Evolutionary conservation across 2,888 invertebrate genomes (phyloP).

Genomic region (Cepaea hortensis): DNA sequence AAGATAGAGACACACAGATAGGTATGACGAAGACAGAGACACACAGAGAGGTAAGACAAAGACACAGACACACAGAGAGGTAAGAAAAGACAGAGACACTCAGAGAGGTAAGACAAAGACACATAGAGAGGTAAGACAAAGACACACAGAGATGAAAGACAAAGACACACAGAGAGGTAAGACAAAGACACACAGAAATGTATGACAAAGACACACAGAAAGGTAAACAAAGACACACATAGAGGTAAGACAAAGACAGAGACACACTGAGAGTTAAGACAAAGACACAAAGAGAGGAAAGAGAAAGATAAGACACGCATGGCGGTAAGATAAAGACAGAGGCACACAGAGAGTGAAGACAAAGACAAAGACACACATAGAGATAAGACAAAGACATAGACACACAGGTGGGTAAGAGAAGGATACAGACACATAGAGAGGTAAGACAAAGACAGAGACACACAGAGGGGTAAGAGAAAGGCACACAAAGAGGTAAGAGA

Average conservation of each 20-base stretch:
- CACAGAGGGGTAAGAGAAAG: not conserved
- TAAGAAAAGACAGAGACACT: not conserved
- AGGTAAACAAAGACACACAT: not conserved
- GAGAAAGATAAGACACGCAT: not conserved
- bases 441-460: not conserved
- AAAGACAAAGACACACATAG: not conserved
- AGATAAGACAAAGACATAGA: too few relatives aligned
- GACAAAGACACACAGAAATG: slow-evolving; percentile 19
- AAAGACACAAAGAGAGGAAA: not conserved
- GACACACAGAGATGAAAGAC: not conserved
- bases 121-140: not conserved
- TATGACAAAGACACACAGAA: not conserved
- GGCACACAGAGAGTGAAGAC: not conserved
- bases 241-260: not conserved
- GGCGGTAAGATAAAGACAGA: slow-evolving; percentile 5
- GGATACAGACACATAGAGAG: too few relatives aligned
- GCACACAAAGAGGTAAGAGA: too few relatives aligned
- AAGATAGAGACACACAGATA: not conserved
- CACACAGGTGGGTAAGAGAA: too few relatives aligned
- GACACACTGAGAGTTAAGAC: not conserved
- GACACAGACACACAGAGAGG: not conserved
- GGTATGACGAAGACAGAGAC: not conserved
- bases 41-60: not conserved
- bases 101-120: not conserved
- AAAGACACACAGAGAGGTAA: slow-evolving; percentile 18